Evolutionary conservation across 92 coral and sea anemone genomes (phyloP).

Genomic region (Chrysogorgia sp.): DNA sequence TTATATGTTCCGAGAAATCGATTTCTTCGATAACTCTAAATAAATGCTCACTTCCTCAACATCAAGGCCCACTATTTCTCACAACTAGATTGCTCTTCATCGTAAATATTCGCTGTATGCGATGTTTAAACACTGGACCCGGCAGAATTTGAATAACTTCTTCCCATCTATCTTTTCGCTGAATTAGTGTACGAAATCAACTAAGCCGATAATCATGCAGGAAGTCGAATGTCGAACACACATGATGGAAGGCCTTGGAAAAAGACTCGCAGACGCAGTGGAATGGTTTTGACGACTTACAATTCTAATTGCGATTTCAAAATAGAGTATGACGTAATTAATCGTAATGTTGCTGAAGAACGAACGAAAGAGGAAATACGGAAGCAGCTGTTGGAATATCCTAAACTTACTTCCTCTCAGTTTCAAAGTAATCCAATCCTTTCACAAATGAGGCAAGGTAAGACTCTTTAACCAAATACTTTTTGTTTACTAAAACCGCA

Average conservation of each 20-base stretch:
- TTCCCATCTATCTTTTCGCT: no score
- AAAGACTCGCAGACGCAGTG: constrained; percentile 56
- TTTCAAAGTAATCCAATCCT: constrained; percentile 16
- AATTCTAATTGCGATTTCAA: constrained; percentile 53
- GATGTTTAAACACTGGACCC: no score
- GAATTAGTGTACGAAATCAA: constrained; percentile 41
- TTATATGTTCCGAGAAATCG: no score
- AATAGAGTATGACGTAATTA: constrained; percentile 58
- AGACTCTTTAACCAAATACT: no score
- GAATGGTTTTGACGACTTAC: constrained; percentile 56
- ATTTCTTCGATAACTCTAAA: no score
- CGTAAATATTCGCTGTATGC: no score
- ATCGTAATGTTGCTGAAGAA: constrained; percentile 17
- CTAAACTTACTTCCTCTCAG: constrained; percentile 28
- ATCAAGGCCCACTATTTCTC: no score
- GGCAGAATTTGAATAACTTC: no score
- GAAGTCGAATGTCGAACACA: constrained; percentile 16
- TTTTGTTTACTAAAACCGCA: no score
- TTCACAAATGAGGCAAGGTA: constrained; percentile 45
- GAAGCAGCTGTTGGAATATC: constrained; percentile 16
- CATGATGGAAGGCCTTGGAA: constrained; percentile 69
- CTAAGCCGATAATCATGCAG: neutral
- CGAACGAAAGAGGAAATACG: constrained; percentile 33
- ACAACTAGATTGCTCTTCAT: no score
- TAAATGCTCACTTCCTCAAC: no score